phyloP scores from a whole-genome alignment of 2,113 vertebrate genomes.

The Elephantulus edwardii region DNA sequence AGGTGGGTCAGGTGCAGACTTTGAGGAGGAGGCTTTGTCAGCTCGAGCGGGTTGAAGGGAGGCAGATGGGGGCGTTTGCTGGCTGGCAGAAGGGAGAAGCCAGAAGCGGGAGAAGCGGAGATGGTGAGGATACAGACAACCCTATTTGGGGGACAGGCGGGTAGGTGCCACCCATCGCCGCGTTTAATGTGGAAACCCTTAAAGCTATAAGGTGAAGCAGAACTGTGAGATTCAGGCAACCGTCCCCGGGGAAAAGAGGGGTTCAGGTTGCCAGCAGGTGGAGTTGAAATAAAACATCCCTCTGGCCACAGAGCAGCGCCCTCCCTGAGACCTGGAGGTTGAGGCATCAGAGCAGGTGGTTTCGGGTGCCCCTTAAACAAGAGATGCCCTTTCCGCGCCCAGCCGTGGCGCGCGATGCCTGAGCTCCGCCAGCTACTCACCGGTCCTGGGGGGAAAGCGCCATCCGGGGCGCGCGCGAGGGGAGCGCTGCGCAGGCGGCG shows the following conservation, averaged over 20 bases:
- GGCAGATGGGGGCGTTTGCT: not conserved
- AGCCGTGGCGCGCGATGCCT: not conserved
- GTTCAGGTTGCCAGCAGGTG: conserved; percentile 53
- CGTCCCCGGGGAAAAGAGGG: not conserved
- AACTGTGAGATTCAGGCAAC: not conserved
- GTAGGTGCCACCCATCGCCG: not conserved
- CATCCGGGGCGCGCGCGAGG: conserved; percentile 68
- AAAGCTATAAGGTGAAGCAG: not conserved
- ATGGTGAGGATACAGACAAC: not conserved
- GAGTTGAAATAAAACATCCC: conserved; percentile 27
- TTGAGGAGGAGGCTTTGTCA: not conserved
- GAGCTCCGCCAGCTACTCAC: conserved; percentile 77
- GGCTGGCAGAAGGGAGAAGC: not conserved
- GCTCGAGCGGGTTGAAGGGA: not conserved
- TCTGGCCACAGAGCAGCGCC: not conserved
- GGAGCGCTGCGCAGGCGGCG: conserved; percentile 67
- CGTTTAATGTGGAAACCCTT: not conserved
- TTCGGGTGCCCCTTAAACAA: not conserved
- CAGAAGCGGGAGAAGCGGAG: too few relatives aligned
- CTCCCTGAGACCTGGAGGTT: not conserved
- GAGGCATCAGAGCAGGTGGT: conserved; percentile 47
- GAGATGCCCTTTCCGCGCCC: not conserved
- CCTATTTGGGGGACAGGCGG: not conserved
- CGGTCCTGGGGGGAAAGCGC: conserved; percentile 74
- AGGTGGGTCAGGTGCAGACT: conserved; percentile 52